Evolutionary conservation across 2,888 invertebrate genomes (phyloP), one percentile per base, ranked within the genome.

Genomic region (Cynaeus angustus): DNA sequence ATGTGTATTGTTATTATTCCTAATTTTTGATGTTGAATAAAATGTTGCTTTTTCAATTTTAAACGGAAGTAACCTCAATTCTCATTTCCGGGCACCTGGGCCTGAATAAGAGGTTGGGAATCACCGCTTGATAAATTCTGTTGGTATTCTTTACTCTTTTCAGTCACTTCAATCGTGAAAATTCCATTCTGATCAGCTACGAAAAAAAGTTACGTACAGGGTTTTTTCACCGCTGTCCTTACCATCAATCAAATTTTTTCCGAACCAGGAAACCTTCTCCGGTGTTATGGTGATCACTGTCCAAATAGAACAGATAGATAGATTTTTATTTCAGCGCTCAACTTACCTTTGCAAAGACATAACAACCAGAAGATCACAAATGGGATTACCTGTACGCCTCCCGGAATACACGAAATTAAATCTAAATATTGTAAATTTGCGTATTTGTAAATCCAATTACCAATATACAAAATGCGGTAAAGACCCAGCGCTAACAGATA

Each of bases 21-120:
- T 67, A 59, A 59, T 59, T 67, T 67, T 59, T 67, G 59, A 67
- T 67, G 66, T 67, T 67, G 45, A 67, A 67, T 67, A 67, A 67
- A 67, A 38, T 45, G 66, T 67, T 67, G 66, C 66, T 58, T 67
- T 67, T 65, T 62, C 16, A 9, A 14, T 45, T 45, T 14, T 5
- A 10, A 14, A 45, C n/a, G n/a, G 43, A 45, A 7, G 16, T 3
- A n/a, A n/a, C 3, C 7, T 9, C 33, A n/a, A 4, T 33, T 7
- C 33, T 6, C 7, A 33, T 6, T 33, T 6, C 33, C 33, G 6
- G 9, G 1, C 7, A 6, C n/a, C 33, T 7, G 3, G 6, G n/a
- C n/a, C 33, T 7, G 3, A 33, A 33, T 33, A 7, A 33, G 33
- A 33, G 33, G 33, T 7, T 33, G n/a, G 21, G 33, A 1, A 6